These are phyloP conservation scores for Rhadinocentrus ornatus DNA, from an alignment of 2,797 vertebrate species.

Conservation along the genomic window DNA sequence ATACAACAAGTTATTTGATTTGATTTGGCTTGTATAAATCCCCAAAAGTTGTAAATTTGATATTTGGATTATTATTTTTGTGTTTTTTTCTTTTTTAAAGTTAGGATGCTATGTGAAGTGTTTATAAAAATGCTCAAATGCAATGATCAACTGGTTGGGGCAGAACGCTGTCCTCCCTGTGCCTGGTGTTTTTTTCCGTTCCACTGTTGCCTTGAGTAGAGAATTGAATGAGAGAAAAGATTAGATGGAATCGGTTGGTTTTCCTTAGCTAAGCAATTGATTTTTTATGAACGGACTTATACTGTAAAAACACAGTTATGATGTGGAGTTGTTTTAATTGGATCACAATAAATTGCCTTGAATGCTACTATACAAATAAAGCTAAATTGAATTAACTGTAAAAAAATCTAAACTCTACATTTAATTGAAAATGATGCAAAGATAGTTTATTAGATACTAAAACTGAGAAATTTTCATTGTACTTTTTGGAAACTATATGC, in stretches of 20 bases:
- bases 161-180: neutral
- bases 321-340: neutral
- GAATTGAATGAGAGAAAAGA: neutral
- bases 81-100: neutral
- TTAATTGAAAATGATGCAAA: neutral
- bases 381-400: neutral
- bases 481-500: neutral
- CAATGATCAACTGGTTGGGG: too few relatives aligned
- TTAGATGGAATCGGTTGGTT: neutral
- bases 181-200: neutral
- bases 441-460: neutral
- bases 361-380: neutral
- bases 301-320: neutral
- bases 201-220: neutral
- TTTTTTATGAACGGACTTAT: neutral
- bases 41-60: neutral
- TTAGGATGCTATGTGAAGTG: too few relatives aligned
- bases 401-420: neutral
- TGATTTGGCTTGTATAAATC: neutral
- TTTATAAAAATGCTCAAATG: too few relatives aligned
- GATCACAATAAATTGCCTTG: neutral
- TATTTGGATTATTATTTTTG: neutral
- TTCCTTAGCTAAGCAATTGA: neutral
- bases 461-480: neutral
- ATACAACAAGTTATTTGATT: too few relatives aligned